Percentiles rank a stretch among this genome's conserved stretches.
phyloP scores from a whole-genome alignment of 1,140 invertebrate genomes.

The Leptoteleia sp. region DNA sequence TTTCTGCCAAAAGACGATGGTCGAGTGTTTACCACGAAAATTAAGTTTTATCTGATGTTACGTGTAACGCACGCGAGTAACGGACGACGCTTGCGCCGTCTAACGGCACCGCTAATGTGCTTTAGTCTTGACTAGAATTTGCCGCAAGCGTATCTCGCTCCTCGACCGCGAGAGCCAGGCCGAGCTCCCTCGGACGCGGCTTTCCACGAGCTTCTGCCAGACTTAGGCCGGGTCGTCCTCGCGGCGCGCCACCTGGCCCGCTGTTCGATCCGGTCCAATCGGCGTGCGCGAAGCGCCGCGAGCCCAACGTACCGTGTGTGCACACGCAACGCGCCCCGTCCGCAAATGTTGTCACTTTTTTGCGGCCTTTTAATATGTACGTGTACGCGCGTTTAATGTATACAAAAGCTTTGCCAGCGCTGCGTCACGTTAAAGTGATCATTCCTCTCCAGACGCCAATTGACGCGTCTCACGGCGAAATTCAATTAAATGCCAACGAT shows the following conservation, averaged over 20 bases:
- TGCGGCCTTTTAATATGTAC: constrained; percentile 37
- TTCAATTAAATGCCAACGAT: constrained; percentile 29
- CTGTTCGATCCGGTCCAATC: constrained; percentile 4
- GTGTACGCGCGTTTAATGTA: constrained; percentile 22
- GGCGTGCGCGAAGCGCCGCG: neutral
- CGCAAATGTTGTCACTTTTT: constrained; percentile 47
- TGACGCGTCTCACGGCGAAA: neutral
- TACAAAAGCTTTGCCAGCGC: constrained; percentile 22
- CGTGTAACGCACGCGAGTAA: constrained; percentile 56
- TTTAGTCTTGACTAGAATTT: constrained; percentile 55
- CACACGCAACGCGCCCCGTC: constrained; percentile 13
- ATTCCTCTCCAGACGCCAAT: constrained; percentile 13
- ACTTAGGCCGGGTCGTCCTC: constrained; percentile 1
- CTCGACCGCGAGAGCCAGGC: constrained; percentile 28
- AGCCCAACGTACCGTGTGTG: constrained; percentile 26
- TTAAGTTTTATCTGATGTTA: constrained; percentile 60
- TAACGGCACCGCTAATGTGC: constrained; percentile 68
- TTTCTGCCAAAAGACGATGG: constrained; percentile 21
- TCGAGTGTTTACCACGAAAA: constrained; percentile 61
- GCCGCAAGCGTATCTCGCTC: constrained; percentile 46
- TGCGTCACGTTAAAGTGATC: constrained; percentile 34
- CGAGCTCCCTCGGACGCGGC: constrained; percentile 31
- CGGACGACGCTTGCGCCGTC: constrained; percentile 65
- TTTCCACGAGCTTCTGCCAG: constrained; percentile 7
- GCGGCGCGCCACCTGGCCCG: constrained; percentile 1